Evolutionary conservation across 2,888 invertebrate species (phyloP).

Genomic region (Leptogaster cylindrica): DNA sequence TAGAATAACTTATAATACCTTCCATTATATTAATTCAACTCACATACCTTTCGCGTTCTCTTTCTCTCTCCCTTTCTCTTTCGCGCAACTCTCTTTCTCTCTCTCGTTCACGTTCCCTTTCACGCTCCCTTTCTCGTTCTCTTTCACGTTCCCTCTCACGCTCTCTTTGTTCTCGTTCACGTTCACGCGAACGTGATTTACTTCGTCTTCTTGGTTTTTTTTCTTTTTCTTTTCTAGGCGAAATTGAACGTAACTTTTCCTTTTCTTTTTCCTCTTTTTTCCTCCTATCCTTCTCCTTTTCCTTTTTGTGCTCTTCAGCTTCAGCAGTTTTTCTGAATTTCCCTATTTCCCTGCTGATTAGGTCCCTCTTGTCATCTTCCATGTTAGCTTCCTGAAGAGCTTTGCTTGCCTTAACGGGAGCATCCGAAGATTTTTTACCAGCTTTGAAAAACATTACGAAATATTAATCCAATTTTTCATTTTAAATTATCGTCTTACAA

Average conservation of each 20-base stretch:
- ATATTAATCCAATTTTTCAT: too few relatives aligned
- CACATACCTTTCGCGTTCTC: constrained; percentile 37
- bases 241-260: constrained; percentile 50
- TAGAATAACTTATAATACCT: constrained; percentile 16
- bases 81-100: constrained; percentile 61
- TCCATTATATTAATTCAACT: not conserved
- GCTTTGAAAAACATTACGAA: constrained; percentile 5
- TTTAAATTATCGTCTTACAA: not conserved
- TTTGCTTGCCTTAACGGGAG: constrained; percentile 55
- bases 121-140: constrained; percentile 63
- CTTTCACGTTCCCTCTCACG: constrained; percentile 64
- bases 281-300: constrained; percentile 64
- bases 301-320: constrained; percentile 61
- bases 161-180: constrained; percentile 69
- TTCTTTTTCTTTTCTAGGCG: constrained; percentile 56
- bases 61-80: constrained; percentile 62
- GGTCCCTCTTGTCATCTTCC: constrained; percentile 94
- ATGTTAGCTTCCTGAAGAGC: constrained; percentile 85
- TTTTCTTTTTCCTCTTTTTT: constrained; percentile 61
- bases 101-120: constrained; percentile 62
- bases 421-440: constrained; percentile 16
- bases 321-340: constrained; percentile 91
- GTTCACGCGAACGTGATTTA: constrained; percentile 65
- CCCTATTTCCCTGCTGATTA: constrained; percentile 96
- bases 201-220: constrained; percentile 56